phyloP scores from a whole-genome alignment of 2,888 invertebrate species.

The Drosophila neutralis region DNA sequence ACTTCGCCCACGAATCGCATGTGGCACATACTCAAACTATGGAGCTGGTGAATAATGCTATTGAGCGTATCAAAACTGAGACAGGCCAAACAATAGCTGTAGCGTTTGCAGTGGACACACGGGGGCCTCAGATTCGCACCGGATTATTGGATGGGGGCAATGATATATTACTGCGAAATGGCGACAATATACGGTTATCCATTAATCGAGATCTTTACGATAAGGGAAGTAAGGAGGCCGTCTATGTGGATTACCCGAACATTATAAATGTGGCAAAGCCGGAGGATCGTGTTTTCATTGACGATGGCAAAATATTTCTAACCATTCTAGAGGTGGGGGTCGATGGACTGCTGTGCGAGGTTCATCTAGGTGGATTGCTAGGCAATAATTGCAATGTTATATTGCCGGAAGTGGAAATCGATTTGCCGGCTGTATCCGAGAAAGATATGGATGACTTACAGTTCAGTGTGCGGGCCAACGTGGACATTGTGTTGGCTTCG shows the following conservation, averaged over 20 bases:
- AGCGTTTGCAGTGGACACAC: constrained; percentile 96
- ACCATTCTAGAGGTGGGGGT: constrained; percentile 89
- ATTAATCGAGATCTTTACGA: constrained; percentile 91
- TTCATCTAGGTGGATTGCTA: constrained; percentile 96
- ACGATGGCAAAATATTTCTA: constrained; percentile 97
- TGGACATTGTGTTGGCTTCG: constrained; percentile 96
- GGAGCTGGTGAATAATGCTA: constrained; percentile 91
- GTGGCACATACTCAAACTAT: constrained; percentile 97
- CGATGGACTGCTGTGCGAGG: constrained; percentile 89
- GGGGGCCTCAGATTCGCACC: constrained; percentile 80
- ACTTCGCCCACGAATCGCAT: constrained; percentile 97
- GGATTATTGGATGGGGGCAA: constrained; percentile 94
- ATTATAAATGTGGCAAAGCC: constrained; percentile 94
- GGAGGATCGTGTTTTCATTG: constrained; percentile 94
- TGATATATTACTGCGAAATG: constrained; percentile 93
- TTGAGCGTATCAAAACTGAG: constrained; percentile 89
- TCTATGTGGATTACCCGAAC: constrained; percentile 97
- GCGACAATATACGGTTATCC: constrained; percentile 91
- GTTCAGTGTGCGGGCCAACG: constrained; percentile 93
- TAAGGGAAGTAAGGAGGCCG: constrained; percentile 89
- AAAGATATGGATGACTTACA: constrained; percentile 95
- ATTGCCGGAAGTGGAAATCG: constrained; percentile 95
- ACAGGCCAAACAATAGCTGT: constrained; percentile 90
- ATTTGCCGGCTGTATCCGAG: constrained; percentile 97
- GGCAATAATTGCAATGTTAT: constrained; percentile 98